These are phyloP conservation scores for Rotaria sp. DNA, from an alignment of 2,888 invertebrate species.

Conservation along the genomic window DNA sequence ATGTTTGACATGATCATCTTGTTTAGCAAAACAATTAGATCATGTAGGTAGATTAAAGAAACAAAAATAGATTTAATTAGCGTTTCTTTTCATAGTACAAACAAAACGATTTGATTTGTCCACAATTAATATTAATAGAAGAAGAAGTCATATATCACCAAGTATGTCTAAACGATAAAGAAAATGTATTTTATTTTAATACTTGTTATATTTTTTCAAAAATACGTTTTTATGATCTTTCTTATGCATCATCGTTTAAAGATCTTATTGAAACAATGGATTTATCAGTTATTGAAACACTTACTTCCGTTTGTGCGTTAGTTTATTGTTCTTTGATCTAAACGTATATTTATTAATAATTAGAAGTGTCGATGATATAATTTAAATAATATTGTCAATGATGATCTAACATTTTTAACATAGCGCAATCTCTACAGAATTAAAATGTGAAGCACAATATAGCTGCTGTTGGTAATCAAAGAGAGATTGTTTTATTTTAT, in stretches of 20 bases:
- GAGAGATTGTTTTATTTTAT: no score
- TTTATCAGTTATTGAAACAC: not conserved
- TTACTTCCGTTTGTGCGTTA: conserved; percentile 32
- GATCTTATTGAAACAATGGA: conserved; percentile 32
- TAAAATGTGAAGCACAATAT: no score
- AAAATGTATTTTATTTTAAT: not conserved
- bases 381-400: no score
- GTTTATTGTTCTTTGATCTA: no score
- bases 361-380: no score
- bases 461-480: no score
- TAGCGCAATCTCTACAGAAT: no score
- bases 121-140: conserved; percentile 33
- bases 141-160: conserved; percentile 38
- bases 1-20: conserved; percentile 32
- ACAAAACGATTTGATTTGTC: conserved; percentile 35
- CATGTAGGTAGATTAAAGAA: not conserved
- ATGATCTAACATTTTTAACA: no score
- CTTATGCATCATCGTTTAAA: conserved; percentile 27
- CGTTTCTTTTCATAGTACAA: not conserved
- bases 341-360: no score
- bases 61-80: no score
- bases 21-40: not conserved
- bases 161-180: not conserved
- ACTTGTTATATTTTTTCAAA: not conserved
- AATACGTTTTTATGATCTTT: conserved; percentile 30